Evolutionary conservation across 2,113 vertebrate genomes (phyloP).

Genomic region (Grus americana): DNA sequence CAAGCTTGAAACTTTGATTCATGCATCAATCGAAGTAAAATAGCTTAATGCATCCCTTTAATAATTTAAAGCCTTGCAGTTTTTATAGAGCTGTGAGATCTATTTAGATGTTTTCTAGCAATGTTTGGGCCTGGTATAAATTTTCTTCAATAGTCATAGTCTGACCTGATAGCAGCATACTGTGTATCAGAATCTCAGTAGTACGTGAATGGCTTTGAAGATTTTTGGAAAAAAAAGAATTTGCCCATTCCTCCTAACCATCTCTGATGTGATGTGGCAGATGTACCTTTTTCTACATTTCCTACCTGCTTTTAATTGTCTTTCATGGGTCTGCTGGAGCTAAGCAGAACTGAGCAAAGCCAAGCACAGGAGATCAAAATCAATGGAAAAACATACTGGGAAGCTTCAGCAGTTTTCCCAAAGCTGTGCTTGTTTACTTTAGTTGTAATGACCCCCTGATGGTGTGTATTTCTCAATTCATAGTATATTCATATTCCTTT

Average conservation of each 20-base stretch:
- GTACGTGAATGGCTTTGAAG: not conserved
- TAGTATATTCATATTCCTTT: not conserved
- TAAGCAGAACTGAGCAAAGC: not conserved
- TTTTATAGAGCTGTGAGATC: not conserved
- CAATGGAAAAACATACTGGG: not conserved
- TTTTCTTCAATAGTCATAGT: not conserved
- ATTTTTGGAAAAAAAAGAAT: not conserved
- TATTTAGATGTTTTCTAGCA: not conserved
- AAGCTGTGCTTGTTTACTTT: not conserved
- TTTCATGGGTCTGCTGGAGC: not conserved
- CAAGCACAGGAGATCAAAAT: not conserved
- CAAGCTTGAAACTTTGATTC: not conserved
- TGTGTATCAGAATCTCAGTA: not conserved
- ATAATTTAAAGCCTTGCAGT: not conserved
- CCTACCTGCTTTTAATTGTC: not conserved
- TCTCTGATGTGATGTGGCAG: not conserved
- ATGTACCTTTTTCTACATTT: not conserved
- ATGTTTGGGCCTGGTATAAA: not conserved
- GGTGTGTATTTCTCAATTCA: not conserved
- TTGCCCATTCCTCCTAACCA: not conserved
- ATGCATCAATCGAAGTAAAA: not conserved
- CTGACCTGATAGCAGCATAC: not conserved
- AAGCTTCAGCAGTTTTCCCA: not conserved
- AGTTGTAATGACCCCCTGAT: not conserved
- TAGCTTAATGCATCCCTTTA: not conserved